These are phyloP conservation scores for Toxotes jaculatrix DNA, from an alignment of 2,113 vertebrate species.

Conservation along the genomic window DNA sequence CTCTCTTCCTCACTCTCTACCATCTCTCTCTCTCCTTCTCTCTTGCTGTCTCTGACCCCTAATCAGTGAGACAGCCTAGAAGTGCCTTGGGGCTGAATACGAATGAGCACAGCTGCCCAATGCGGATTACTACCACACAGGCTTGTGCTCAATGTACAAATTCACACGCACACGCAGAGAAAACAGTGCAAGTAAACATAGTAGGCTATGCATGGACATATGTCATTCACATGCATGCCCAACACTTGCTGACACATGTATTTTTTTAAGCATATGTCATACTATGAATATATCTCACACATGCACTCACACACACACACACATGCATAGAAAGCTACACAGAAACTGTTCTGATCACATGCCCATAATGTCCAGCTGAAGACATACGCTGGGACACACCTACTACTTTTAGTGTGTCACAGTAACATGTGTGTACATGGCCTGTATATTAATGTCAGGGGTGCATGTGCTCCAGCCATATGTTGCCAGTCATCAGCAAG, in stretches of 20 bases:
- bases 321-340: not conserved
- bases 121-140: conserved; percentile 67
- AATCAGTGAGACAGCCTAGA: conserved; percentile 69
- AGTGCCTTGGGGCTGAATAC: conserved; percentile 74
- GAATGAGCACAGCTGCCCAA: conserved; percentile 74
- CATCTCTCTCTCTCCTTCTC: conserved; percentile 28
- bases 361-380: conserved; percentile 32
- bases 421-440: conserved; percentile 46
- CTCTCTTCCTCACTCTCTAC: conserved; percentile 21
- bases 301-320: not conserved
- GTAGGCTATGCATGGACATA: conserved; percentile 13
- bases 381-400: conserved; percentile 50
- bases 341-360: conserved; percentile 49
- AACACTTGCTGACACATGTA: conserved; percentile 56
- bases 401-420: conserved; percentile 30
- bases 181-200: conserved; percentile 35
- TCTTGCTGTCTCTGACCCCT: conserved; percentile 68
- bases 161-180: conserved; percentile 49
- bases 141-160: conserved; percentile 29
- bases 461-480: conserved; percentile 42
- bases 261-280: conserved; percentile 54
- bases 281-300: conserved; percentile 42
- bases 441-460: conserved; percentile 23
- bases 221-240: conserved; percentile 55
- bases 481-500: conserved; percentile 37